phyloP scores from a whole-genome alignment of 2,113 vertebrate genomes.

The Ctenodactylus gundi region DNA sequence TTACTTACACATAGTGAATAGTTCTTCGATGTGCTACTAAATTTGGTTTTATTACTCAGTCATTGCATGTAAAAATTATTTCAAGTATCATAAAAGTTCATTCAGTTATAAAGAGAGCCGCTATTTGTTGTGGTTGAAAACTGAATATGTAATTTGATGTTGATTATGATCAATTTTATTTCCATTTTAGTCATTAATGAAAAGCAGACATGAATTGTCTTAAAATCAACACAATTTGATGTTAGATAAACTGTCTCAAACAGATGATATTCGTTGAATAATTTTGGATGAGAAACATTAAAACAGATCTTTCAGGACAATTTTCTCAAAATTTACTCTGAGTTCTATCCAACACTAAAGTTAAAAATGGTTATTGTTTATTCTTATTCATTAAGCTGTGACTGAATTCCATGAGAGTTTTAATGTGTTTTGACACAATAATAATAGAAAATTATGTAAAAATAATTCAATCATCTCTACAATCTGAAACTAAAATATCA shows the following conservation, averaged over 20 bases:
- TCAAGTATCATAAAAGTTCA: background rate
- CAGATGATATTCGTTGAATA: slow-evolving; percentile 28
- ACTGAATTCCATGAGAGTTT: background rate
- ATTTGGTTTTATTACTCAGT: background rate
- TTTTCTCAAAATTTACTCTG: slow-evolving; percentile 37
- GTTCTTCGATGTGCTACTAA: background rate
- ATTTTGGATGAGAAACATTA: background rate
- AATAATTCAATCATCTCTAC: background rate
- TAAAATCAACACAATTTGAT: background rate
- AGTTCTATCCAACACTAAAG: background rate
- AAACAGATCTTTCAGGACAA: background rate
- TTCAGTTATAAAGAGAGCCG: background rate
- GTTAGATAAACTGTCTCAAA: slow-evolving; percentile 7
- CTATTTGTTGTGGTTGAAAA: slow-evolving; percentile 1
- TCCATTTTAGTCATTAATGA: slow-evolving; percentile 13
- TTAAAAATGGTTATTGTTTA: background rate
- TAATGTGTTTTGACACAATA: background rate
- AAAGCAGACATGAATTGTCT: background rate
- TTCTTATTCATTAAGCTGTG: background rate
- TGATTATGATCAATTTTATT: slow-evolving; percentile 21
- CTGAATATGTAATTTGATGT: slow-evolving; percentile 39
- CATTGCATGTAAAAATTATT: slow-evolving; percentile 1
- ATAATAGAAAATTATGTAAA: background rate
- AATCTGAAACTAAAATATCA: background rate
- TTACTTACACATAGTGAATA: background rate